Evolutionary conservation across 2,888 invertebrate genomes (phyloP).

Genomic region (Liposcelis brunnea): DNA sequence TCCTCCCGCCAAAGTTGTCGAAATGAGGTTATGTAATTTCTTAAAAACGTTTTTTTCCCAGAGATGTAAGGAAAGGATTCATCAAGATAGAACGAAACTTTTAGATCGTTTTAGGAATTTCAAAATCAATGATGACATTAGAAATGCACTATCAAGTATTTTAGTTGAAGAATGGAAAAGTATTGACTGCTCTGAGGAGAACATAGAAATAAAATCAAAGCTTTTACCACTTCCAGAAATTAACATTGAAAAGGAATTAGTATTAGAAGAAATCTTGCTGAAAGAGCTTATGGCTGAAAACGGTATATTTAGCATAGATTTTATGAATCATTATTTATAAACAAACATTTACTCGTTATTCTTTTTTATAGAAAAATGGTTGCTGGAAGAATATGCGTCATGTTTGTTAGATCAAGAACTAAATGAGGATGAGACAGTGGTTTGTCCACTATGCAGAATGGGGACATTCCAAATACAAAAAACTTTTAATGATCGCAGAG

Average conservation of each 20-base stretch:
- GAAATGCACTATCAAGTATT: constrained; percentile 20
- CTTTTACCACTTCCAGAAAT: too few relatives aligned
- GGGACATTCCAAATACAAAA: constrained; percentile 10
- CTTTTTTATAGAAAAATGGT: constrained; percentile 22
- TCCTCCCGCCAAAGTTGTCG: background rate
- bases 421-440: constrained; percentile 19
- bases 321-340: constrained; percentile 17
- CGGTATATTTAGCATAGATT: too few relatives aligned
- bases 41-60: constrained; percentile 13
- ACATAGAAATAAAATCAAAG: too few relatives aligned
- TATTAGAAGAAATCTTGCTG: too few relatives aligned
- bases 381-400: constrained; percentile 23
- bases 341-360: constrained; percentile 17
- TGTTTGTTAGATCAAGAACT: constrained; percentile 19
- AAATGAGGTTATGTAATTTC: background rate
- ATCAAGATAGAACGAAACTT: constrained; percentile 21
- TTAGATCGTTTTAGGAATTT: constrained; percentile 21
- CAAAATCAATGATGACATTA: constrained; percentile 16
- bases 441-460: constrained; percentile 27
- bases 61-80: constrained; percentile 23
- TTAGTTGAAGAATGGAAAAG: constrained; percentile 20
- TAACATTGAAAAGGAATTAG: too few relatives aligned
- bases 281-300: too few relatives aligned
- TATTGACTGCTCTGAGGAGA: too few relatives aligned
- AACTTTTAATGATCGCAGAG: constrained; percentile 17